Conservation (phyloP, 2,113 vertebrate genomes). For the Sminthopsis crassicaudata region DNA sequence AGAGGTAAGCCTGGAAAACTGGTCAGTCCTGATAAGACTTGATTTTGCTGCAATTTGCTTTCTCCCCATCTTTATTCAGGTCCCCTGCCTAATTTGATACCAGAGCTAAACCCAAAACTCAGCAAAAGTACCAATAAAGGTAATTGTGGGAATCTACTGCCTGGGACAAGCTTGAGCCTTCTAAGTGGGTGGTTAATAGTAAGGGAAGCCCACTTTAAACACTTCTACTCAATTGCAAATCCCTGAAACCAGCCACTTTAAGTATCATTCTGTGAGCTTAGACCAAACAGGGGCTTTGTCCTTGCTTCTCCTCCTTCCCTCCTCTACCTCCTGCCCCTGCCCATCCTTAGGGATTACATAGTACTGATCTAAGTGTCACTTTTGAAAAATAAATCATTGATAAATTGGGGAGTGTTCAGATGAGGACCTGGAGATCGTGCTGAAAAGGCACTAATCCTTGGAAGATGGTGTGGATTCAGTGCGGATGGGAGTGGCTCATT, state of each 20-base stretch:
- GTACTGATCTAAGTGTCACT: background rate
- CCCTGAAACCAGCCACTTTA: background rate
- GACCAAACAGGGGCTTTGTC: background rate
- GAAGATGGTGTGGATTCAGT: background rate
- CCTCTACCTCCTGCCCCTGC: background rate
- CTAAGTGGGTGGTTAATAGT: background rate
- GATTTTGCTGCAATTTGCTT: constrained; percentile 11
- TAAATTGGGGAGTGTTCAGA: background rate
- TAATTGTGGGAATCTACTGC: background rate
- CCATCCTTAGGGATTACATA: background rate
- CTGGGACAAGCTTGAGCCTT: background rate
- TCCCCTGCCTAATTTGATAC: background rate
- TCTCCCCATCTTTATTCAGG: background rate
- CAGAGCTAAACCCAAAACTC: background rate
- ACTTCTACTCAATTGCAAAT: background rate
- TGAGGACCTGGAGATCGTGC: background rate
- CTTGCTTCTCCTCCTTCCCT: background rate
- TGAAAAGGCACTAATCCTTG: background rate
- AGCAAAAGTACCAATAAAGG: background rate
- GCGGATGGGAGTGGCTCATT: background rate
- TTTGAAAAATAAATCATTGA: background rate
- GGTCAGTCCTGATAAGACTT: background rate
- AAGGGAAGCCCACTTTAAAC: background rate
- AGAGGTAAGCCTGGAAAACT: constrained; percentile 18
- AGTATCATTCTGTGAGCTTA: background rate